Percentiles rank a stretch among this genome's conserved stretches.
These are phyloP conservation scores for Chrysolina americana DNA, from an alignment of 2,888 invertebrate species.

Conservation along the genomic window DNA sequence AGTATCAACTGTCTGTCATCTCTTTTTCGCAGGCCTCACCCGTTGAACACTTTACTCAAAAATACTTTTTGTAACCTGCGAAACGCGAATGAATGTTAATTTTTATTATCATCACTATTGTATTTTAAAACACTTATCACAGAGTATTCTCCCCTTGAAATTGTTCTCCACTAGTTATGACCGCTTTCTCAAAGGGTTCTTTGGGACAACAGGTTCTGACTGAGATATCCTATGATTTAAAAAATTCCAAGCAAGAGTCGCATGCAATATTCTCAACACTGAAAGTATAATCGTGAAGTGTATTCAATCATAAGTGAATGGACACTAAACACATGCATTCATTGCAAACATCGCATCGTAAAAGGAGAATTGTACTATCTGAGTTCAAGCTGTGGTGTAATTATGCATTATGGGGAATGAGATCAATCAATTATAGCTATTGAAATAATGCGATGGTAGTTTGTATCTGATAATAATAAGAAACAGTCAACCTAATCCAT, in stretches of 20 bases:
- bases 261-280: neutral
- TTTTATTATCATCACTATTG: too few species aligned
- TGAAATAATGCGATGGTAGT: neutral
- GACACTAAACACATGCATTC: neutral
- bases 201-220: too few species aligned
- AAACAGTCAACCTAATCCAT: slow-evolving; percentile 9
- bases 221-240: neutral
- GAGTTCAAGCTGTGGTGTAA: slow-evolving; percentile 1
- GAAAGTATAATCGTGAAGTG: neutral
- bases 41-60: too few species aligned
- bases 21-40: too few species aligned
- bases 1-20: too few species aligned
- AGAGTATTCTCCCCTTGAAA: too few species aligned
- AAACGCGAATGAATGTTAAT: too few species aligned
- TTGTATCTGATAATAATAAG: slow-evolving; percentile 7
- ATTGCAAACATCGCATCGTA: slow-evolving; percentile 6
- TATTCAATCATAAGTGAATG: neutral
- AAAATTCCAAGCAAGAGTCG: neutral
- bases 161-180: too few species aligned
- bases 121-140: too few species aligned
- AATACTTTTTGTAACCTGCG: too few species aligned
- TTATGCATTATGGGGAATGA: slow-evolving; percentile 6
- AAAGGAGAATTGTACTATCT: neutral
- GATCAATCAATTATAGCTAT: slow-evolving; percentile 5
- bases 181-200: too few species aligned